Evolutionary conservation across 1,140 invertebrate species (phyloP).

Genomic region (Drosophila obscura): DNA sequence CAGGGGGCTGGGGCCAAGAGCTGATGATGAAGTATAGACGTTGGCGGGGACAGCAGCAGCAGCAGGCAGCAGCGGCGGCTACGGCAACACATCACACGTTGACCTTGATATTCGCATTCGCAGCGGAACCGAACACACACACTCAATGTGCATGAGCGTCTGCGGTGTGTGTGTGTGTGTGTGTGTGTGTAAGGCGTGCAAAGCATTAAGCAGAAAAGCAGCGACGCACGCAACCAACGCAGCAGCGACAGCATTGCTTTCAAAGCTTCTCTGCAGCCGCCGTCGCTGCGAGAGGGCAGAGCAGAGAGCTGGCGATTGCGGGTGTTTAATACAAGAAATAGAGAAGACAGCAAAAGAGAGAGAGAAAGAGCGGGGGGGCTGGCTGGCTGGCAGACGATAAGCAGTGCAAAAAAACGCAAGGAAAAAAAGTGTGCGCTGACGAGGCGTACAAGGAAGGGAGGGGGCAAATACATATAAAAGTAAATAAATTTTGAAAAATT

Average conservation of each 20-base stretch:
- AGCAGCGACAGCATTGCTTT: conserved; percentile 42
- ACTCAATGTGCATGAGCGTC: not conserved
- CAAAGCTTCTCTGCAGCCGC: conserved; percentile 13
- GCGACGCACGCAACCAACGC: conserved; percentile 58
- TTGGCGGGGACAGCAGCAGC: conserved; percentile 23
- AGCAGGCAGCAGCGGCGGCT: conserved; percentile 42
- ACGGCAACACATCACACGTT: conserved; percentile 67
- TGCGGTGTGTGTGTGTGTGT: no score
- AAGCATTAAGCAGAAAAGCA: conserved; percentile 64
- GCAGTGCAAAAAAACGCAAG: no score
- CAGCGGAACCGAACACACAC: conserved; percentile 68
- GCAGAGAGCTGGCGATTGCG: no score
- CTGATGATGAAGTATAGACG: conserved; percentile 2
- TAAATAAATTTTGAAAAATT: no score
- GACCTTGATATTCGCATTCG: conserved; percentile 83
- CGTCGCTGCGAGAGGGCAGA: conserved; percentile 22
- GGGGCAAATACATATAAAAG: no score
- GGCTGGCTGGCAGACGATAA: not conserved
- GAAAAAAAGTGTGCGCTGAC: no score
- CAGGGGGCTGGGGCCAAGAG: not conserved
- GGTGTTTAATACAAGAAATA: no score
- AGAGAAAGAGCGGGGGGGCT: not conserved
- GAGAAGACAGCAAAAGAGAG: no score
- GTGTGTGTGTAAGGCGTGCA: conserved; percentile 33
- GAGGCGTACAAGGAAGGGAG: no score